A percentile compares a stretch with the other conserved stretches of the same genome.
Evolutionary conservation across 2,797 vertebrate species (phyloP).

Genomic region (Sebastes paucispinis): DNA sequence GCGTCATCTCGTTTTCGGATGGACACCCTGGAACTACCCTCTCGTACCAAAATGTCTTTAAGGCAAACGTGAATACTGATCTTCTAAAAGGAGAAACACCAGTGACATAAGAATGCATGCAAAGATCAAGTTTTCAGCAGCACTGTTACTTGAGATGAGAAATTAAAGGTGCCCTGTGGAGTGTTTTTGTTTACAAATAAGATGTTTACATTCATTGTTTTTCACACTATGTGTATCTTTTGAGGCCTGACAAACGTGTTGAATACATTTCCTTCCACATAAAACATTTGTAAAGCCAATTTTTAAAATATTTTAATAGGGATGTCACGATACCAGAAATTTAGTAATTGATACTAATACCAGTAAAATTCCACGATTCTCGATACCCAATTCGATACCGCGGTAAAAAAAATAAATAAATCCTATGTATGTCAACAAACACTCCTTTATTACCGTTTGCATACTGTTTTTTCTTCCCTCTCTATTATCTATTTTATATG

Average conservation of each 20-base stretch:
- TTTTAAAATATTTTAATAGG: neutral
- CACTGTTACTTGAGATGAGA: slow-evolving; percentile 11
- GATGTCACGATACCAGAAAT: no score
- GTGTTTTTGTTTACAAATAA: slow-evolving; percentile 5
- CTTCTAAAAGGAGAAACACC: slow-evolving; percentile 21
- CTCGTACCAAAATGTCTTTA: slow-evolving; percentile 59
- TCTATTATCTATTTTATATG: no score
- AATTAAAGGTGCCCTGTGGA: slow-evolving; percentile 14
- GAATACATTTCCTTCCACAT: neutral
- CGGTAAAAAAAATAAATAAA: no score
- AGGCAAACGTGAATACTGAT: slow-evolving; percentile 72
- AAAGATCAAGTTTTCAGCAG: slow-evolving; percentile 20
- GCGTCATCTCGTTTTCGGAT: slow-evolving; percentile 44
- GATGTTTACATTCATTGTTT: slow-evolving; percentile 9
- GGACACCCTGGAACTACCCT: slow-evolving; percentile 31
- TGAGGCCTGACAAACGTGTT: neutral
- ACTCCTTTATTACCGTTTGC: no score
- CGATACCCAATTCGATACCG: no score
- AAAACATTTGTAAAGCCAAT: neutral
- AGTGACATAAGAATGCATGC: slow-evolving; percentile 14
- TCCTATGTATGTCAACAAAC: no score
- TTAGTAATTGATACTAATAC: no score
- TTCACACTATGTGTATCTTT: neutral
- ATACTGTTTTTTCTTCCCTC: no score
- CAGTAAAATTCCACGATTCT: no score